phyloP scores from a whole-genome alignment of 2,888 invertebrate species.

The Drosophila neotestacea region DNA sequence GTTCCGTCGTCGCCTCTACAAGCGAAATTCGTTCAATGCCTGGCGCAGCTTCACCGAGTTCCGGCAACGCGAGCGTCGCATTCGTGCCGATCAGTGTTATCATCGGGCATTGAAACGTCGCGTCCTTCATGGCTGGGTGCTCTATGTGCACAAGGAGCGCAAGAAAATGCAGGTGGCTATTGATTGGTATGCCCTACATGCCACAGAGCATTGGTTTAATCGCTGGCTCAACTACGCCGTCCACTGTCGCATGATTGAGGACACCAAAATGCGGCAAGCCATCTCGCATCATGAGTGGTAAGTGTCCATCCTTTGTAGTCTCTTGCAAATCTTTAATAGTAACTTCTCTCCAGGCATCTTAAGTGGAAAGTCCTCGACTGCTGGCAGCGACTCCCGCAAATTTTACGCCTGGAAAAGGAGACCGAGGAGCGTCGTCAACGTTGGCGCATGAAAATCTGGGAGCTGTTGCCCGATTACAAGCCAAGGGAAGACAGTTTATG shows the following conservation, averaged over 20 bases:
- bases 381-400: slow-evolving; percentile 89
- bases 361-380: slow-evolving; percentile 86
- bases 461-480: slow-evolving; percentile 89
- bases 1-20: slow-evolving; percentile 86
- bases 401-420: slow-evolving; percentile 88
- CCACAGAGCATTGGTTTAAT: slow-evolving; percentile 86
- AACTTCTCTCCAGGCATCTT: slow-evolving; percentile 78
- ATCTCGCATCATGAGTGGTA: slow-evolving; percentile 85
- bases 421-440: slow-evolving; percentile 89
- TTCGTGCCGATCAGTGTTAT: slow-evolving; percentile 87
- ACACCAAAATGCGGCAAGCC: slow-evolving; percentile 85
- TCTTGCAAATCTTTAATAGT: not conserved
- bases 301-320: slow-evolving; percentile 3
- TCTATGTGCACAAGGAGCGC: slow-evolving; percentile 71
- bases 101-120: slow-evolving; percentile 86
- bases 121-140: slow-evolving; percentile 86
- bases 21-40: slow-evolving; percentile 86
- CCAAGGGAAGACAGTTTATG: slow-evolving; percentile 85
- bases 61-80: slow-evolving; percentile 86
- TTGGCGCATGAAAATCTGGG: slow-evolving; percentile 90
- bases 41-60: slow-evolving; percentile 87
- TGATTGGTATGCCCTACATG: slow-evolving; percentile 89
- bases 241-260: slow-evolving; percentile 85
- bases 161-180: slow-evolving; percentile 89
- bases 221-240: slow-evolving; percentile 86